Evolutionary conservation across 2,888 invertebrate genomes (phyloP).

Genomic region (Dolichomitus sp.): DNA sequence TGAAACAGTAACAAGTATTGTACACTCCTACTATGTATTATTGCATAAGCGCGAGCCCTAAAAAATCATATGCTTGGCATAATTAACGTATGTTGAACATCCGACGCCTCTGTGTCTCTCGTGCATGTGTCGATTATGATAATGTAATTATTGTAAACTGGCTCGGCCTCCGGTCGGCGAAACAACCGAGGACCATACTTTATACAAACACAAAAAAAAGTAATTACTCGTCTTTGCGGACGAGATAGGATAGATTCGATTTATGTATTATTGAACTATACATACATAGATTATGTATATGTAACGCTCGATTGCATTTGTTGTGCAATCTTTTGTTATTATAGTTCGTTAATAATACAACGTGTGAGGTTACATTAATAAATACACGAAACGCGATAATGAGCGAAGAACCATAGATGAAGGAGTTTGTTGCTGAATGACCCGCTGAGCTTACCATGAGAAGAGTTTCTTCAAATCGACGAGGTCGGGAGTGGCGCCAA

Average conservation of each 20-base stretch:
- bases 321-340: slow-evolving; percentile 55
- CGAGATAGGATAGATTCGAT: slow-evolving; percentile 26
- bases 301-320: slow-evolving; percentile 53
- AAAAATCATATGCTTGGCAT: slow-evolving; percentile 35
- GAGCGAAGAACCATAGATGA: slow-evolving; percentile 23
- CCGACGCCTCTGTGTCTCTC: slow-evolving; percentile 25
- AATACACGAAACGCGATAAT: slow-evolving; percentile 46
- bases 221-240: slow-evolving; percentile 32
- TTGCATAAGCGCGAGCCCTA: slow-evolving; percentile 9
- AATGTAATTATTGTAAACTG: slow-evolving; percentile 71
- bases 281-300: slow-evolving; percentile 31
- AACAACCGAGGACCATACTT: slow-evolving; percentile 79
- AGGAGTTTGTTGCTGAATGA: background rate
- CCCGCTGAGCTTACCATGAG: background rate
- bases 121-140: slow-evolving; percentile 49
- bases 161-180: slow-evolving; percentile 80
- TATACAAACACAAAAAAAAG: slow-evolving; percentile 50
- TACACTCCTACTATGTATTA: slow-evolving; percentile 22
- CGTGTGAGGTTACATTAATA: slow-evolving; percentile 55
- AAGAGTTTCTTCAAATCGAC: too few species aligned
- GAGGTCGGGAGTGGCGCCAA: background rate
- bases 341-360: slow-evolving; percentile 46
- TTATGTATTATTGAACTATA: slow-evolving; percentile 49
- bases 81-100: slow-evolving; percentile 19
- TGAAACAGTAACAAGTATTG: slow-evolving; percentile 23